phyloP scores from a whole-genome alignment of 1,140 invertebrate species.

The Drosophila equinoxialis region DNA sequence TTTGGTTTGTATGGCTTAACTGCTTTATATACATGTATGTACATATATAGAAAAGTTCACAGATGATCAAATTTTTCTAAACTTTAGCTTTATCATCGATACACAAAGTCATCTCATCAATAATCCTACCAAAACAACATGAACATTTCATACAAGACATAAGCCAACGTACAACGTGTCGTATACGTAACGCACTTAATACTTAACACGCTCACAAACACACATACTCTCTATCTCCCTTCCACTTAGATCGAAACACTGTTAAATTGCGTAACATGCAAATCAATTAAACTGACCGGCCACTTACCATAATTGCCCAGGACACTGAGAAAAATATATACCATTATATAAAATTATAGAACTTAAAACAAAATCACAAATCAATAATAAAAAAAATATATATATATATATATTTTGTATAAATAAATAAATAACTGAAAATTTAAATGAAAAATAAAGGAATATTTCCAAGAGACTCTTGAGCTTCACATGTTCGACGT shows the following conservation, averaged over 20 bases:
- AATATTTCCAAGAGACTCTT: slow-evolving; percentile 48
- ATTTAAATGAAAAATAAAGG: slow-evolving; percentile 43
- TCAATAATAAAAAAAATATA: slow-evolving; percentile 26
- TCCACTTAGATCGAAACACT: slow-evolving; percentile 35
- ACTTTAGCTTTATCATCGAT: slow-evolving; percentile 1
- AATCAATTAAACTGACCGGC: slow-evolving; percentile 49
- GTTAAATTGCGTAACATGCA: slow-evolving; percentile 65
- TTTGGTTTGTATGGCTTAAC: slow-evolving; percentile 56
- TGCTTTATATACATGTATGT: slow-evolving; percentile 14
- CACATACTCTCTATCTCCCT: slow-evolving; percentile 32
- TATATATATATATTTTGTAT: neutral
- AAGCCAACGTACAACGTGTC: slow-evolving; percentile 31
- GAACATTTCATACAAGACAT: slow-evolving; percentile 28
- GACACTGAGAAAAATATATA: slow-evolving; percentile 80
- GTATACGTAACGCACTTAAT: slow-evolving; percentile 52
- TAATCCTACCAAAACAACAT: slow-evolving; percentile 28
- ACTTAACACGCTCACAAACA: neutral
- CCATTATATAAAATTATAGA: slow-evolving; percentile 55
- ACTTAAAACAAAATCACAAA: neutral
- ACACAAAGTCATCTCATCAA: slow-evolving; percentile 6
- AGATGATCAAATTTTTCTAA: slow-evolving; percentile 45
- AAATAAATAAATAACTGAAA: slow-evolving; percentile 51
- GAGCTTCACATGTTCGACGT: slow-evolving; percentile 82
- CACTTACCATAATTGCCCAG: slow-evolving; percentile 78
- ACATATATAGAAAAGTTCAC: neutral